Percentiles rank a stretch among this genome's conserved stretches.
These are phyloP conservation scores for Paratrypauchen microcephalus DNA, from an alignment of 2,797 vertebrate genomes.

Conservation along the genomic window DNA sequence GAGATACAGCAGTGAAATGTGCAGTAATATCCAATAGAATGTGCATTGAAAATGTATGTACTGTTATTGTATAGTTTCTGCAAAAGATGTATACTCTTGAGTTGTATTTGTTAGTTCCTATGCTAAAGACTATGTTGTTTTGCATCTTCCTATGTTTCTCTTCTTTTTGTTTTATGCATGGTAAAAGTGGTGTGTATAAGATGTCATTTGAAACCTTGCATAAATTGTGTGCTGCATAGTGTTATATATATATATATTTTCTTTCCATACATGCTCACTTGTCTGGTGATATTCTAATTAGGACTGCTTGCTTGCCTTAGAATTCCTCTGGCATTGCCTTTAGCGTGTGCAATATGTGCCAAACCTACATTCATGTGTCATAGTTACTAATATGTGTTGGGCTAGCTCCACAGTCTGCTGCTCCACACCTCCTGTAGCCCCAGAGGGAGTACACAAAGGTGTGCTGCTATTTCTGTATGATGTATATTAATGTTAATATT, in stretches of 20 bases:
- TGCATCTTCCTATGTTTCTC: background rate
- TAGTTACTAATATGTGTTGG: conserved; percentile 49
- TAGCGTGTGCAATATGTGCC: conserved; percentile 34
- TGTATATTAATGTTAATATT: conserved; percentile 20
- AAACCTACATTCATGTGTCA: conserved; percentile 19
- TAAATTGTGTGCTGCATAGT: conserved; percentile 12
- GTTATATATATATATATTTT: conserved; percentile 14
- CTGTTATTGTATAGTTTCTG: background rate
- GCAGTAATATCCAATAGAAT: no score
- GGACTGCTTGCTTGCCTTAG: conserved; percentile 17
- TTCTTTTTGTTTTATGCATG: conserved; percentile 14
- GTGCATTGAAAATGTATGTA: no score
- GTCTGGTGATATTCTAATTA: conserved; percentile 42
- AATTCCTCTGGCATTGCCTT: conserved; percentile 26
- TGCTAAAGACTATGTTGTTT: background rate
- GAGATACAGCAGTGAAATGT: no score
- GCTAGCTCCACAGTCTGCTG: conserved; percentile 39
- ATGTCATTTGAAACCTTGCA: background rate
- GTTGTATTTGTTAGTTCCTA: background rate
- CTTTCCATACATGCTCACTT: conserved; percentile 15
- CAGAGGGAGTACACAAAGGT: conserved; percentile 38
- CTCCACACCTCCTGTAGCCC: conserved; percentile 39
- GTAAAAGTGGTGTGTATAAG: conserved; percentile 20
- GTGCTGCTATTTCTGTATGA: conserved; percentile 45
- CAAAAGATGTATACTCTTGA: background rate